Conservation (phyloP, 2,113 vertebrate genomes). For the Mus pahari region DNA sequence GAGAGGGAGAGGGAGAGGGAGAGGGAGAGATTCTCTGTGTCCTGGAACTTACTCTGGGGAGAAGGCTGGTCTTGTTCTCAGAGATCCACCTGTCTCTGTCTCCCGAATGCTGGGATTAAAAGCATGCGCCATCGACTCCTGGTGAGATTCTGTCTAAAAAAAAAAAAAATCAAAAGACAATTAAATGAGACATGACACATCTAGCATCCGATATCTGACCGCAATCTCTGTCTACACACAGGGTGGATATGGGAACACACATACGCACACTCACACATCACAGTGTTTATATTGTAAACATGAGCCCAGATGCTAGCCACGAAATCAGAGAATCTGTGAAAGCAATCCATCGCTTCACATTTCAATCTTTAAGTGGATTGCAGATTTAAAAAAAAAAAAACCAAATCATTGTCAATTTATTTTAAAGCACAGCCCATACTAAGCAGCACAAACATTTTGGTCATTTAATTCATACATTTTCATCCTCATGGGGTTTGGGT, state of each 20-base stretch:
- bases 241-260: not conserved
- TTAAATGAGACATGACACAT: not conserved
- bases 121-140: not conserved
- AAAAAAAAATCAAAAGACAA: not conserved
- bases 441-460: not conserved
- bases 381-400: constrained; percentile 37
- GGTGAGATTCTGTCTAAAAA: not conserved
- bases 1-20: too few species aligned
- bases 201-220: not conserved
- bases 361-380: constrained; percentile 48
- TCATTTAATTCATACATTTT: constrained; percentile 12
- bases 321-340: constrained; percentile 69
- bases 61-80: not conserved
- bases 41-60: not conserved
- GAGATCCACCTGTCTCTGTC: not conserved
- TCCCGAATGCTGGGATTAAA: not conserved
- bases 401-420: not conserved
- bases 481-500: not conserved
- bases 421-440: not conserved
- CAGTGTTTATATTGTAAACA: constrained; percentile 78
- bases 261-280: not conserved
- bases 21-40: not conserved
- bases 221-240: not conserved
- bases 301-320: constrained; percentile 78
- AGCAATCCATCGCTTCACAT: constrained; percentile 76